Base-by-base conservation (phyloP, 2,888 invertebrate species). In the Drosophila kuntzei region DNA sequence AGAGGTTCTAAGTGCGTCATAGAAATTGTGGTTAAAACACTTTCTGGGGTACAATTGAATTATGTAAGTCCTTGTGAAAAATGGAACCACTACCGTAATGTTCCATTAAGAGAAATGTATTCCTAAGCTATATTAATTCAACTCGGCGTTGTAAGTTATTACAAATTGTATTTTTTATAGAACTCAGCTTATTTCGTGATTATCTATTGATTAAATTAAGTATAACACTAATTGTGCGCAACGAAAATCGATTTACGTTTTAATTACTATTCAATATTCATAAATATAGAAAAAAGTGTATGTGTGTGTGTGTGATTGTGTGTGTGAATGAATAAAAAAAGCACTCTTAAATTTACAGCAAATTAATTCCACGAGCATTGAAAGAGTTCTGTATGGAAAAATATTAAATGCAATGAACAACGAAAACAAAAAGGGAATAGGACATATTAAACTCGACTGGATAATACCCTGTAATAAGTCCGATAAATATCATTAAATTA, bases 201-300 rank as follows among this genome's bases (percentile, higher is more conserved):
- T 51, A 63, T 59, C 51, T 66, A 77, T 73, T 66, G 61, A 70
- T 80, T 62, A 47, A 58, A 83, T 79, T 62, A 73, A 36, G 43
- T 36, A 16, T 60, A 53, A 39, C 39, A 62, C 63, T 75, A 81
- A 80, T 81, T 81, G 75, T 53, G 71, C 54, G 67, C 63, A 54
- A 51, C 61, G 47, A 73, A 74, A 68, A 70, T 67, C 66, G 68
- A 73, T 85, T 79, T 73, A 69, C 55, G 54, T 62, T 71, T 70
- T 71, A 81, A 86, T 79, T 76, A 71, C 73, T 67, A 49, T 85
- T 32, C 60, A 72, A 60, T 70, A 66, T 81, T 79, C 62, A 64
- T 79, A 76, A 69, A 57, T 46, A 37, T 55, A 43, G 60, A 20
- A 11, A 41, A n/a, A 44, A 43, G 46, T 39, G 34, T 41, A 32